phyloP scores from a whole-genome alignment of 2,797 vertebrate genomes.

The Gambelia wislizenii region DNA sequence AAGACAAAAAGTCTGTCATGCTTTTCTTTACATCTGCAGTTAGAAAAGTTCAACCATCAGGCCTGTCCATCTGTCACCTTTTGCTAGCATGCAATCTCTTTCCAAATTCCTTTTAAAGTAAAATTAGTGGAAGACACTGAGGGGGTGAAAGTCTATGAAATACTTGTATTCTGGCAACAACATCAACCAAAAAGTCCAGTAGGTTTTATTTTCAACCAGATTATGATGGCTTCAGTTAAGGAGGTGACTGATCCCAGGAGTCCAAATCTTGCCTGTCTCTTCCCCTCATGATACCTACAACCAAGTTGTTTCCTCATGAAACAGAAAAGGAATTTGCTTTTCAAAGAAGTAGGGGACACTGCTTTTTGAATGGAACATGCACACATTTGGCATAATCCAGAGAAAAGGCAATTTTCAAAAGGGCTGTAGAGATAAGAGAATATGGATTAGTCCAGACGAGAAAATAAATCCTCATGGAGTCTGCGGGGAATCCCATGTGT shows the following conservation, averaged over 20 bases:
- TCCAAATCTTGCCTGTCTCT: slow-evolving; percentile 21
- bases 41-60: slow-evolving; percentile 52
- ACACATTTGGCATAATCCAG: slow-evolving; percentile 44
- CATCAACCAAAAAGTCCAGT: neutral
- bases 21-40: slow-evolving; percentile 29
- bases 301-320: slow-evolving; percentile 52
- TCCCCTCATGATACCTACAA: too few relatives aligned
- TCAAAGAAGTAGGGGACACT: slow-evolving; percentile 25
- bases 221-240: neutral
- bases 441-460: too few relatives aligned
- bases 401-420: slow-evolving; percentile 64
- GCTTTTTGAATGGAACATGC: slow-evolving; percentile 11
- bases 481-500: too few relatives aligned
- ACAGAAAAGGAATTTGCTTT: slow-evolving; percentile 35
- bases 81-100: neutral
- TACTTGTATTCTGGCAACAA: slow-evolving; percentile 30
- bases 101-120: slow-evolving; percentile 50
- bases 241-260: neutral
- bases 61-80: slow-evolving; percentile 51
- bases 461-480: too few relatives aligned
- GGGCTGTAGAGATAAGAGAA: slow-evolving; percentile 48
- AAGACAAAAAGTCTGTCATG: slow-evolving; percentile 42
- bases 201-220: slow-evolving; percentile 35
- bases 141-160: slow-evolving; percentile 43
- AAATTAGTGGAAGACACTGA: slow-evolving; percentile 61